Base-by-base conservation (phyloP, 2,113 vertebrate species). In the Gasterosteus aculeatus region DNA sequence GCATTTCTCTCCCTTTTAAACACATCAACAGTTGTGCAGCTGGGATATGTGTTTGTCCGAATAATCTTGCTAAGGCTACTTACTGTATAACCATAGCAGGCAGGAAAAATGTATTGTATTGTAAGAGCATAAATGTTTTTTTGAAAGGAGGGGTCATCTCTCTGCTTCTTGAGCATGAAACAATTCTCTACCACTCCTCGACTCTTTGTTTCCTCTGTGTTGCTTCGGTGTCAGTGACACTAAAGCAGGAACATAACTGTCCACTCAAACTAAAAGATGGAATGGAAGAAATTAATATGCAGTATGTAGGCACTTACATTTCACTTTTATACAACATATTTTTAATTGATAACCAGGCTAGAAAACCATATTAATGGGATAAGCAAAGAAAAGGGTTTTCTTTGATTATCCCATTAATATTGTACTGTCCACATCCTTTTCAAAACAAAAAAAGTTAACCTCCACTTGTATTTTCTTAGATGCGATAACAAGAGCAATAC, bases 61-160 rank as follows among this genome's bases (percentile, higher is more conserved):
- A 72, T 72, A 79, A 79, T 79, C 58, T 65, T 11, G 22, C 44
- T 69, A 72, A 85, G 72, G 49, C 14, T 62, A 19, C 49, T 63
- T 26, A 26, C 22, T 26, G 22, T 26, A 26, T 49, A 56, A n/a
- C 35, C 66, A 57, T 47, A 71, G 15, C 47, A 62, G 29, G n/a
- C 22, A 26, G 35, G 26, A 42, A 49, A 51, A 9, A 69, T 59
- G 72, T 68, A 33, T 62, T 66, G 1, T 10, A 54, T 26, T 59
- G 22, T 64, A 60, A 77, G 69, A 69, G 18, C 69, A 29, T 16
- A 31, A 49, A 54, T 51, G 35, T 58, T 74, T 51, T 64, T 75
- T 64, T 18, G 22, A 22, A 22, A 19, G 49, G 35, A 33, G 10
- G 16, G 49, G 33, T 49, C 3, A 4, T 54, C n/a, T 16, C 6